Percentiles rank a stretch among this genome's conserved stretches.
Evolutionary conservation across 2,113 vertebrate genomes (phyloP).

Genomic region (Centrocercus urophasianus): DNA sequence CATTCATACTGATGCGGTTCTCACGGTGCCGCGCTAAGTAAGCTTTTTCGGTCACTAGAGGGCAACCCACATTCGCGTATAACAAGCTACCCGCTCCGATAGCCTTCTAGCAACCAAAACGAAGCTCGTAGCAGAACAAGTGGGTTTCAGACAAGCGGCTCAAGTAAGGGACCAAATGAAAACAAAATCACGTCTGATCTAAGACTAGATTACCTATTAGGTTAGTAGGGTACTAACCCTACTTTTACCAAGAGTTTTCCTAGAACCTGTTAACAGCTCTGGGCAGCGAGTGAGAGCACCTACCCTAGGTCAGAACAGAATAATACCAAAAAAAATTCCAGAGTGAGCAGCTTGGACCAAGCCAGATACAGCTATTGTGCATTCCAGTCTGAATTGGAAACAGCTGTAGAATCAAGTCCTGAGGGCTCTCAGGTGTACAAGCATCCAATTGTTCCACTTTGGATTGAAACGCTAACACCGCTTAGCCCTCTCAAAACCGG

Average conservation of each 20-base stretch:
- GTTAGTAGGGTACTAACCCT: neutral
- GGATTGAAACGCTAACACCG: neutral
- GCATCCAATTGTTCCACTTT: neutral
- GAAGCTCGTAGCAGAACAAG: neutral
- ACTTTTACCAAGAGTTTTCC: neutral
- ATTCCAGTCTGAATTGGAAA: neutral
- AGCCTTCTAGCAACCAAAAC: neutral
- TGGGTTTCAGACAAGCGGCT: neutral
- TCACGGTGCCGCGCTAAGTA: neutral
- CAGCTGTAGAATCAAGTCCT: neutral
- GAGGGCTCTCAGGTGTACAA: neutral
- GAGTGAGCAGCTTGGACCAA: neutral
- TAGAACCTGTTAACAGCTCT: neutral
- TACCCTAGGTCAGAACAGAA: neutral
- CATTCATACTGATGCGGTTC: neutral
- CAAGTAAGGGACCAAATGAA: neutral
- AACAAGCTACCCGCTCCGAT: neutral
- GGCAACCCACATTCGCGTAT: neutral
- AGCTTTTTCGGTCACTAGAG: constrained; percentile 34
- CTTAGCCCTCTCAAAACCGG: neutral
- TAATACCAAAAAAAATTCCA: too few species aligned
- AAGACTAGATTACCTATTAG: too few species aligned
- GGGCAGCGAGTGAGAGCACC: neutral
- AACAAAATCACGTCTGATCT: neutral
- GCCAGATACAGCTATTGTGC: neutral